These are phyloP conservation scores for Prinia subflava DNA, from an alignment of 2,113 vertebrate species.

Conservation along the genomic window DNA sequence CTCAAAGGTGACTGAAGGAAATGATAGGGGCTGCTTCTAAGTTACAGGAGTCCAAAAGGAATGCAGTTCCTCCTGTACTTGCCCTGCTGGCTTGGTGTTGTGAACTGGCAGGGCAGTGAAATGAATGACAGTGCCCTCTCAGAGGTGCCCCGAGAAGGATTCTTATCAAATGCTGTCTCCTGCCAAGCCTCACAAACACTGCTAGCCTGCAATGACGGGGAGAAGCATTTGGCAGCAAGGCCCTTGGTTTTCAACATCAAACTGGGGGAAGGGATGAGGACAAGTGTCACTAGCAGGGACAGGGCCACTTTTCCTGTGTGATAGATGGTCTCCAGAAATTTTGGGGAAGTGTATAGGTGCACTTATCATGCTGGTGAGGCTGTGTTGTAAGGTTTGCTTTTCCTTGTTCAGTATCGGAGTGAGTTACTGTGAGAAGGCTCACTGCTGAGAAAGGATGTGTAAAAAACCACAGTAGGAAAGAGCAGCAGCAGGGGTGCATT, in stretches of 20 bases:
- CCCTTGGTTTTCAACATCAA: background rate
- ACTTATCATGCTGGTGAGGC: background rate
- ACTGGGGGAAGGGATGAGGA: background rate
- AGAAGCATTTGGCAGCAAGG: constrained; percentile 10
- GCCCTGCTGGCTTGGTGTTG: background rate
- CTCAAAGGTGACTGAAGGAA: constrained; percentile 3
- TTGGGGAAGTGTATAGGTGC: background rate
- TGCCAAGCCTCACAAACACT: constrained; percentile 9
- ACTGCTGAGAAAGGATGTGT: background rate
- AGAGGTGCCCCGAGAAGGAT: background rate
- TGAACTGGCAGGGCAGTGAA: constrained; percentile 12
- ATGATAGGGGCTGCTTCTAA: background rate
- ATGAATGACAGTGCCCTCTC: constrained; percentile 27
- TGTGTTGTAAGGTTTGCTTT: background rate
- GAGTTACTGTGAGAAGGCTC: background rate
- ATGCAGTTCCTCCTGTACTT: constrained; percentile 14
- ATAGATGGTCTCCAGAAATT: background rate
- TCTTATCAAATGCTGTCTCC: constrained; percentile 38
- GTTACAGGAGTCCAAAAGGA: constrained; percentile 20
- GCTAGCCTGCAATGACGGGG: background rate
- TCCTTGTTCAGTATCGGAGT: background rate
- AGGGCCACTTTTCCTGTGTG: background rate
- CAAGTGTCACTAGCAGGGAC: background rate
- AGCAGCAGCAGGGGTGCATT: background rate
- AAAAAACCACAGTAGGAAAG: background rate